A percentile compares a stretch with the other conserved stretches of the same genome.
These are phyloP conservation scores for Fistularia tabacaria DNA, from an alignment of 2,797 vertebrate species.

Conservation along the genomic window DNA sequence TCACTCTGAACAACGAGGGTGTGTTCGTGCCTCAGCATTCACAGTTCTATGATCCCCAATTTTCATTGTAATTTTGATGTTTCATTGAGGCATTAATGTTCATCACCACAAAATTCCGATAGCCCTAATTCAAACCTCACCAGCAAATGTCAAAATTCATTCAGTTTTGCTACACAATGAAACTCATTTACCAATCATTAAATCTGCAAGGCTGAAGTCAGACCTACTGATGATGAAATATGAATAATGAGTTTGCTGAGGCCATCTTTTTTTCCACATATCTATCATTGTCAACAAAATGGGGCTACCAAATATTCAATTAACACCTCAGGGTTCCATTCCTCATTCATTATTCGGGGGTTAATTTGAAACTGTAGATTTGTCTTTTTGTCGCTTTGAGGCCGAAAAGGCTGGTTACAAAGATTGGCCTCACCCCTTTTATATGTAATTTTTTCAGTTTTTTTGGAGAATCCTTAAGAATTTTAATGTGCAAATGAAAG, in stretches of 20 bases:
- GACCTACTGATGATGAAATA: slow-evolving; percentile 61
- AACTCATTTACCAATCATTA: slow-evolving; percentile 73
- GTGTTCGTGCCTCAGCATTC: slow-evolving; percentile 1
- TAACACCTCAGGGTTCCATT: slow-evolving; percentile 66
- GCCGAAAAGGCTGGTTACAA: slow-evolving; percentile 55
- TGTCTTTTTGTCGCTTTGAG: slow-evolving; percentile 76
- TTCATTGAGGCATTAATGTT: slow-evolving; percentile 23
- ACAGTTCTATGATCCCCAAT: slow-evolving; percentile 14
- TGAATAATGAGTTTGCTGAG: slow-evolving; percentile 69
- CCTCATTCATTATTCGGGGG: slow-evolving; percentile 71
- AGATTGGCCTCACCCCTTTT: slow-evolving; percentile 55
- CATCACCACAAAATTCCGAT: slow-evolving; percentile 30
- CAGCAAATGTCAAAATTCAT: slow-evolving; percentile 58
- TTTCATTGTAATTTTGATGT: slow-evolving; percentile 16
- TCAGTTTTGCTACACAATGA: slow-evolving; percentile 65
- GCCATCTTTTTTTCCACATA: slow-evolving; percentile 56
- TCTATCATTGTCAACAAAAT: slow-evolving; percentile 72
- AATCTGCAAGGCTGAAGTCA: slow-evolving; percentile 62
- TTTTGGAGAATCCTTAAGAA: too few relatives aligned
- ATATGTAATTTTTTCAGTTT: slow-evolving; percentile 1
- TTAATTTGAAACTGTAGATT: slow-evolving; percentile 76
- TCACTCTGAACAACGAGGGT: too few relatives aligned
- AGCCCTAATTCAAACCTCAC: slow-evolving; percentile 48
- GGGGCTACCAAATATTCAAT: slow-evolving; percentile 68
- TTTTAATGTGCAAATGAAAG: too few relatives aligned